These are phyloP conservation scores for Scotopteryx bipunctaria DNA, from an alignment of 2,888 invertebrate species.

Conservation along the genomic window DNA sequence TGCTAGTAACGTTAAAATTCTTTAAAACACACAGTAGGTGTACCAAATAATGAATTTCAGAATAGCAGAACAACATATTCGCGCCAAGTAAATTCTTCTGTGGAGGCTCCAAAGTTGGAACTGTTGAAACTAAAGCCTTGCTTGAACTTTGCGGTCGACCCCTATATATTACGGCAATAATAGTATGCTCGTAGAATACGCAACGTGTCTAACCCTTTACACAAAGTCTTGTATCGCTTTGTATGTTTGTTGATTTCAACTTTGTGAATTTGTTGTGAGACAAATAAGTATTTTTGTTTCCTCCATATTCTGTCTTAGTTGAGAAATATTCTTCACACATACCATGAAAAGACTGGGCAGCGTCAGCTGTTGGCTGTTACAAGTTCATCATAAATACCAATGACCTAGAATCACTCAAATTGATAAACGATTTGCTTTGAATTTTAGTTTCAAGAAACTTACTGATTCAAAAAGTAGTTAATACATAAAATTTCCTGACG, in stretches of 20 bases:
- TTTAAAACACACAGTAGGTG: neutral
- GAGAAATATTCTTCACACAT: too few relatives aligned
- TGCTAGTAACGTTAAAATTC: neutral
- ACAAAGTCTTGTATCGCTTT: conserved; percentile 4
- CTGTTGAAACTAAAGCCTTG: conserved; percentile 51
- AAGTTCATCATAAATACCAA: conserved; percentile 2
- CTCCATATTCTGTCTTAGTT: too few relatives aligned
- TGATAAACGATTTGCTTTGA: neutral
- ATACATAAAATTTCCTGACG: too few relatives aligned
- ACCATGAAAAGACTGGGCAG: too few relatives aligned
- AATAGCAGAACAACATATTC: conserved; percentile 18
- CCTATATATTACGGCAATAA: conserved; percentile 46
- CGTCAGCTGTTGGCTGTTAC: neutral
- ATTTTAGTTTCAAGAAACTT: too few relatives aligned
- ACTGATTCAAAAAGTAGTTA: too few relatives aligned
- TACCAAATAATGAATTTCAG: conserved; percentile 13
- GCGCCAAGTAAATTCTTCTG: conserved; percentile 47
- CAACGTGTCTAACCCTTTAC: conserved; percentile 12
- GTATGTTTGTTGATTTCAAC: neutral
- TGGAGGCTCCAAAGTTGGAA: conserved; percentile 42
- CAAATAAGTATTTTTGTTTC: too few relatives aligned
- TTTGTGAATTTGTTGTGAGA: too few relatives aligned
- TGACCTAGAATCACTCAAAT: conserved; percentile 8
- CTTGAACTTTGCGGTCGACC: conserved; percentile 57
- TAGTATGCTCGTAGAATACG: conserved; percentile 27